Base-by-base conservation (phyloP, 2,888 invertebrate species). In the Diachrysia chrysitis region DNA sequence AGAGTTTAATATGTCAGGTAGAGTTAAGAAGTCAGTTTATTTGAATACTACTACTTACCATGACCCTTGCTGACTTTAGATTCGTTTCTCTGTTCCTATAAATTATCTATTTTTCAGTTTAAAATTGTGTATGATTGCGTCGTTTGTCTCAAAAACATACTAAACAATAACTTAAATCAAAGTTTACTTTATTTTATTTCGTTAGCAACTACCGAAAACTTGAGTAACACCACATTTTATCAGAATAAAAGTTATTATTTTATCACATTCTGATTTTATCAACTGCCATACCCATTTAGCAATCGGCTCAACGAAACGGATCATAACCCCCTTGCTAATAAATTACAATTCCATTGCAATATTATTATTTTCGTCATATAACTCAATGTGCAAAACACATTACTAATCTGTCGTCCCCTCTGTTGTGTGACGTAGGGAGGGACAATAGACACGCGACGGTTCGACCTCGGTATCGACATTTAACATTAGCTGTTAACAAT, bases 341-440 rank as follows among this genome's bases (percentile, higher is more conserved):
- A 29, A 51, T 16, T 42, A 7, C 54, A 46, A 55, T 62, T 54
- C 64, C 25, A 64, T 69, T 68, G 56, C 61, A 56, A 54, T 46
- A 54, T 56, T 62, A 54, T 54, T 16, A 48, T 62, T 56, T 67
- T 48, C 68, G 25, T 46, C 57, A 42, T 35, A 16, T 66, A 63
- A 54, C 62, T 58, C 46, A 64, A 73, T 75, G 69, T 75, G 78
- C 60, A 62, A 64, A 73, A 60, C 51, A 23, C 61, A 75, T 78
- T 73, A 75, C 64, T 73, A 73, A 78, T 75, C 69, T 56, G 53
- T 69, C 64, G 48, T n/a, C 78, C 77, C 68, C 78, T 77, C 68
- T 16, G 61, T n/a, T 2, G 64, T 68, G 73, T 78, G 69, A 73
- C 74, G 69, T 73, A 73, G 54, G 64, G 74, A 63, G 63, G 74